phyloP scores from a whole-genome alignment of 2,888 invertebrate species.

The Nasonovia ribisnigri region DNA sequence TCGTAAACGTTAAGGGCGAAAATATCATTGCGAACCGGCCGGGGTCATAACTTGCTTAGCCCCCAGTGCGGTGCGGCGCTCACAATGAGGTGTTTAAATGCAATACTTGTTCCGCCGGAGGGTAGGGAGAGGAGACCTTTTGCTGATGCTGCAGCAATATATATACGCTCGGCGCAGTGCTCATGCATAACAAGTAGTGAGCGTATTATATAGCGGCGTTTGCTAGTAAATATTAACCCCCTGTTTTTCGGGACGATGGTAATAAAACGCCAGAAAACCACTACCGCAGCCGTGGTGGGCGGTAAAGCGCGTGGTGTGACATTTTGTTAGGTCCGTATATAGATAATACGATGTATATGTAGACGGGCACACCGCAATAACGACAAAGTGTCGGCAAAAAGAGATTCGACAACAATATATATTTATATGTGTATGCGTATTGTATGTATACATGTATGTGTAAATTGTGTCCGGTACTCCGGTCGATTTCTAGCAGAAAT shows the following conservation, averaged over 20 bases:
- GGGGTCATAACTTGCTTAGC: slow-evolving; percentile 51
- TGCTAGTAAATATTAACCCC: slow-evolving; percentile 66
- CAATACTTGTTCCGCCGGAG: slow-evolving; percentile 67
- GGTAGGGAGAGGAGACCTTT: neutral
- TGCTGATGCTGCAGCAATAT: slow-evolving; percentile 50
- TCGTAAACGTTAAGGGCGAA: slow-evolving; percentile 57
- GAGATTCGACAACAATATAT: slow-evolving; percentile 9
- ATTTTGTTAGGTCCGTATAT: neutral
- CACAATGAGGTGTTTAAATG: slow-evolving; percentile 69
- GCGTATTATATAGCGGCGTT: slow-evolving; percentile 6
- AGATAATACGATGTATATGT: neutral
- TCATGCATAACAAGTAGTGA: slow-evolving; percentile 59
- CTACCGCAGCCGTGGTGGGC: slow-evolving; percentile 6
- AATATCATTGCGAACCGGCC: slow-evolving; percentile 62
- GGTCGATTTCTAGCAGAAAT: slow-evolving; percentile 42
- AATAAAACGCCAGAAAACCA: slow-evolving; percentile 60
- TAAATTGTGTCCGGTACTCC: slow-evolving; percentile 49
- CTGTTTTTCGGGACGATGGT: slow-evolving; percentile 14
- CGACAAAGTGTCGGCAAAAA: neutral
- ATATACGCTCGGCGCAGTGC: slow-evolving; percentile 37
- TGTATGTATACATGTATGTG: neutral
- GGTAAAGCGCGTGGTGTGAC: slow-evolving; percentile 28
- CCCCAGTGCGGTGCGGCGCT: slow-evolving; percentile 14
- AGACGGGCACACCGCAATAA: slow-evolving; percentile 8
- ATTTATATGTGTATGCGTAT: neutral